Conservation (phyloP, 2,797 vertebrate species). For the Cichlasoma orientale region DNA sequence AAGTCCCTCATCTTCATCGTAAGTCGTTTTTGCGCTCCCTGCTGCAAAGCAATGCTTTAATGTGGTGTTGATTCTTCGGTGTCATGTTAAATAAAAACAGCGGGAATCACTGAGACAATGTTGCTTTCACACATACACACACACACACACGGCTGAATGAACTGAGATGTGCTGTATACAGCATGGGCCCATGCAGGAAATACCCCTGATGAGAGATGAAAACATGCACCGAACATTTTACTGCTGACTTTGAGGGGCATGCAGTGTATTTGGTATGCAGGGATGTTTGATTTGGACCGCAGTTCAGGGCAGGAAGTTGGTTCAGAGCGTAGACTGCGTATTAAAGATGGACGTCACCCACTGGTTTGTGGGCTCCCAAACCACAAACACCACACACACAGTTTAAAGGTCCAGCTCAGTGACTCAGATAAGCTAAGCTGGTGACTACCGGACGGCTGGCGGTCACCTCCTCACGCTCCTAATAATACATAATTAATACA, state of each 20-base stretch:
- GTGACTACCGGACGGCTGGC: too few relatives aligned
- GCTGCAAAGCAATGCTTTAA: slow-evolving; percentile 60
- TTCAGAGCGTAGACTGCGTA: slow-evolving; percentile 19
- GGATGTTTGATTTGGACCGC: slow-evolving; percentile 47
- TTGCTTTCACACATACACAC: slow-evolving; percentile 2
- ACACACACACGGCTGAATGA: slow-evolving; percentile 5
- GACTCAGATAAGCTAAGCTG: too few relatives aligned
- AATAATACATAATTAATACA: background rate
- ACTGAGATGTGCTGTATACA: background rate
- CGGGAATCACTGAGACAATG: slow-evolving; percentile 23
- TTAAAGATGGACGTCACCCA: background rate
- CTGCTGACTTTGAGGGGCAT: background rate
- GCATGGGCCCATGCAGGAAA: slow-evolving; percentile 3
- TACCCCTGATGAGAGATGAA: background rate
- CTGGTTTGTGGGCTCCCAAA: background rate
- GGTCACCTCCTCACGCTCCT: background rate
- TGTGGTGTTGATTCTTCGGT: slow-evolving; percentile 45
- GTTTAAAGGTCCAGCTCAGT: too few relatives aligned
- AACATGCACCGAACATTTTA: slow-evolving; percentile 9
- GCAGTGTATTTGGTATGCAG: background rate
- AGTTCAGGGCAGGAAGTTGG: slow-evolving; percentile 41
- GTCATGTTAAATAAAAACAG: slow-evolving; percentile 67
- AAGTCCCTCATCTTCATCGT: slow-evolving; percentile 33
- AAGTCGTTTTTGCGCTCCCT: slow-evolving; percentile 29
- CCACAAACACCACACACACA: too few relatives aligned